Conservation (phyloP, 1,140 invertebrate genomes). For the Megalonaias nervosa region DNA sequence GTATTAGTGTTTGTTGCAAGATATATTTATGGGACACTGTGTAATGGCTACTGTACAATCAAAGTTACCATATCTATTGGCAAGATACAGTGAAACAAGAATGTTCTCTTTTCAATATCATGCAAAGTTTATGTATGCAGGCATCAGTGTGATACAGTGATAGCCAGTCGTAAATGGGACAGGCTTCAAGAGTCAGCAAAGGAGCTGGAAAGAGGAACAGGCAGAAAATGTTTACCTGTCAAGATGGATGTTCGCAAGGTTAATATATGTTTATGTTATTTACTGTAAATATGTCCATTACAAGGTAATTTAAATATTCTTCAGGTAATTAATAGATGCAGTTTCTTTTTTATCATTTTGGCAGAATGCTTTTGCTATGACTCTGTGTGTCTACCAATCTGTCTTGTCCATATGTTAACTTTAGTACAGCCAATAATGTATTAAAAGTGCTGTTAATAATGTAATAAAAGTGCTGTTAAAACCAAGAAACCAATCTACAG, state of each 20-base stretch:
- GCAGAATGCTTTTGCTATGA: too few relatives aligned
- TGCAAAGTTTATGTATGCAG: constrained; percentile 33
- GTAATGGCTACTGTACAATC: not conserved
- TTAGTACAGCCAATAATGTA: too few relatives aligned
- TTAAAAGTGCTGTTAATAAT: too few relatives aligned
- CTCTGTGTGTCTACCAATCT: too few relatives aligned
- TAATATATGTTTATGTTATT: not conserved
- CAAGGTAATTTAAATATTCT: too few relatives aligned
- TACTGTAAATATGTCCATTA: not conserved
- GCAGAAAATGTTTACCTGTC: constrained; percentile 55
- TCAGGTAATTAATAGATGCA: too few relatives aligned
- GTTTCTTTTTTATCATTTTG: too few relatives aligned
- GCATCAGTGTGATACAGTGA: constrained; percentile 62
- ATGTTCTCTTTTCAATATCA: not conserved
- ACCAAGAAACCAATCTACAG: too few relatives aligned
- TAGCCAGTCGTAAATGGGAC: constrained; percentile 58
- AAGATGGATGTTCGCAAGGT: constrained; percentile 67
- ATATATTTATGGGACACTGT: not conserved
- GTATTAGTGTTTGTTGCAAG: not conserved
- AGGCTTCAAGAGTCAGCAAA: constrained; percentile 50
- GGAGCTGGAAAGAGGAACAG: constrained; percentile 52
- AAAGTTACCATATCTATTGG: not conserved
- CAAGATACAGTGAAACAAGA: not conserved
- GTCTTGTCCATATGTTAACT: too few relatives aligned
- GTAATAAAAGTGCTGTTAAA: too few relatives aligned